Evolutionary conservation across 2,113 vertebrate genomes (phyloP).

Genomic region (Acanthisitta chloris): DNA sequence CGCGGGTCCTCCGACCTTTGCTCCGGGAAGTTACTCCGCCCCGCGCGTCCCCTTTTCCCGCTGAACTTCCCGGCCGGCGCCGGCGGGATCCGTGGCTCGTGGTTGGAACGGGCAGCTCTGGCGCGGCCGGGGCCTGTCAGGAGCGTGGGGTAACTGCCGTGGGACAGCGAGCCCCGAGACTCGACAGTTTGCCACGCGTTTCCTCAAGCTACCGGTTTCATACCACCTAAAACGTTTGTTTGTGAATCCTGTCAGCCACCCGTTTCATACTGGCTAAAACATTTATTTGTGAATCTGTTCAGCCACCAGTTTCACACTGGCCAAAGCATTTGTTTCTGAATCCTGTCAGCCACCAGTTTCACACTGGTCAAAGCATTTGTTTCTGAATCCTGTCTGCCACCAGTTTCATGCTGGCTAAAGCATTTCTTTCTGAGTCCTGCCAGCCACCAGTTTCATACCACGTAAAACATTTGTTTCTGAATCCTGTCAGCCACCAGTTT

Average conservation of each 20-base stretch:
- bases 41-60: not conserved
- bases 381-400: too few species aligned
- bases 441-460: too few species aligned
- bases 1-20: too few species aligned
- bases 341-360: too few species aligned
- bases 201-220: rapidly evolving
- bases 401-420: too few species aligned
- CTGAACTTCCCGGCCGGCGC: not conserved
- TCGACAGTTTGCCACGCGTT: not conserved
- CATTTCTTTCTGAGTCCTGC: rapidly evolving
- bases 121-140: not conserved
- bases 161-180: not conserved
- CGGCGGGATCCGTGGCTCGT: not conserved
- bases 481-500: too few species aligned
- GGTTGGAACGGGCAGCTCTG: not conserved
- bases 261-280: too few species aligned
- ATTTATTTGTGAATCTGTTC: rapidly evolving
- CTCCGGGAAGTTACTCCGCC: not conserved
- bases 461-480: rapidly evolving
- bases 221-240: too few species aligned
- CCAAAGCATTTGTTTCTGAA: rapidly evolving
- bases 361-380: too few species aligned
- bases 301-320: too few species aligned
- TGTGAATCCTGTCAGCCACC: rapidly evolving
- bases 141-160: not conserved